Evolutionary conservation across 1,140 invertebrate species (phyloP).

Genomic region (Caerostris darwini): DNA sequence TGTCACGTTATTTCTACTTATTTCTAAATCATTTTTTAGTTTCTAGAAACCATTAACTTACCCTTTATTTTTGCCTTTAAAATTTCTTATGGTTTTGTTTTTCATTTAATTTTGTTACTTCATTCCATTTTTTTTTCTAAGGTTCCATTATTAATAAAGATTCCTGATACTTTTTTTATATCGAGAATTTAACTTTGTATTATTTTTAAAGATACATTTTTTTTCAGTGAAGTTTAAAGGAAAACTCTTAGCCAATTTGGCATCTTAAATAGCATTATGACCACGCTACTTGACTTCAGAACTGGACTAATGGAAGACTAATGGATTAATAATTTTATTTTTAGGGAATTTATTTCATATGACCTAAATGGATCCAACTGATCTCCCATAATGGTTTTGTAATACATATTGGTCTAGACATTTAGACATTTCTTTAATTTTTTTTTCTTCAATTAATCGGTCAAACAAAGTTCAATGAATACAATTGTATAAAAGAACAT

Average conservation of each 20-base stretch:
- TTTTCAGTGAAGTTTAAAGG: neutral
- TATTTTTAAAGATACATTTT: too few relatives aligned
- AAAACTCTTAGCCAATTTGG: neutral
- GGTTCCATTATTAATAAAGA: too few relatives aligned
- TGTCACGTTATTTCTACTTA: too few relatives aligned
- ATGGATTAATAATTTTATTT: neutral
- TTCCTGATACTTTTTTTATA: too few relatives aligned
- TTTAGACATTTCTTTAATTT: neutral
- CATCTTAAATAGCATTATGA: neutral
- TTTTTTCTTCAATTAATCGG: neutral
- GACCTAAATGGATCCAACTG: neutral
- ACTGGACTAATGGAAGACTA: neutral
- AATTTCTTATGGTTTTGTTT: too few relatives aligned
- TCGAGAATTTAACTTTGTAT: too few relatives aligned
- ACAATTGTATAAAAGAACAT: slow-evolving; percentile 13
- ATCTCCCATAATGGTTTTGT: neutral
- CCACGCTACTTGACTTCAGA: neutral
- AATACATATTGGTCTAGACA: neutral
- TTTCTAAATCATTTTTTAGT: too few relatives aligned
- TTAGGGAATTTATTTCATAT: neutral
- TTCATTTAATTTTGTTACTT: too few relatives aligned
- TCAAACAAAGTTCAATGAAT: neutral
- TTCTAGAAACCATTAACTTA: too few relatives aligned
- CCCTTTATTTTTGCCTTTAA: too few relatives aligned
- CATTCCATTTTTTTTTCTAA: too few relatives aligned